Percentiles rank a stretch among this genome's conserved stretches.
These are phyloP conservation scores for Drosophila sucinea DNA, from an alignment of 1,140 invertebrate genomes.

Conservation along the genomic window DNA sequence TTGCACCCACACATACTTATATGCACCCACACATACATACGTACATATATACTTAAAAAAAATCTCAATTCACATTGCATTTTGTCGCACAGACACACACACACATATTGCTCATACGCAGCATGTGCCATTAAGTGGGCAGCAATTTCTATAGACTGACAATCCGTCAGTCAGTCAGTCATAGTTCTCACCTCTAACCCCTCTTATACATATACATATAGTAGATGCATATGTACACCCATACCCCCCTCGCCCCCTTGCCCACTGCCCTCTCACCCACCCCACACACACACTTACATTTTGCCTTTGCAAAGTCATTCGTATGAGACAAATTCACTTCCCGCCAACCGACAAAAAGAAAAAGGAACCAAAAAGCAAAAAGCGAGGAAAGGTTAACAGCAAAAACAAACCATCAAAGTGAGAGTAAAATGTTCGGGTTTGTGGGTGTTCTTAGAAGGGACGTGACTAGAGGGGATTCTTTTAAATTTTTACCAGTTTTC, in stretches of 20 bases:
- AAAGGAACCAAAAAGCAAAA: slow-evolving; percentile 28
- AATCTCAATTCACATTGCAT: slow-evolving; percentile 46
- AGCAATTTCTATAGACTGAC: slow-evolving; percentile 43
- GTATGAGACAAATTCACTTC: slow-evolving; percentile 63
- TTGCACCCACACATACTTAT: slow-evolving; percentile 8
- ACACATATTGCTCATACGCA: slow-evolving; percentile 65
- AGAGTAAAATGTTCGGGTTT: slow-evolving; percentile 37
- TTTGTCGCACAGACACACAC: slow-evolving; percentile 37
- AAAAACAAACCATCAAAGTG: slow-evolving; percentile 42
- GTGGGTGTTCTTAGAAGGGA: background rate
- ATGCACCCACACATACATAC: slow-evolving; percentile 1
- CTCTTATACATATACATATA: slow-evolving; percentile 1
- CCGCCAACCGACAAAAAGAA: slow-evolving; percentile 52
- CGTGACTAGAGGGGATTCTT: background rate
- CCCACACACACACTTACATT: slow-evolving; percentile 9
- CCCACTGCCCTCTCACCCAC: background rate
- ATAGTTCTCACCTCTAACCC: slow-evolving; percentile 21
- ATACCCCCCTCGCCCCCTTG: too few relatives aligned
- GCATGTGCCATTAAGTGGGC: slow-evolving; percentile 69
- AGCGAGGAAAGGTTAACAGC: slow-evolving; percentile 43
- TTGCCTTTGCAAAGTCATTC: slow-evolving; percentile 42
- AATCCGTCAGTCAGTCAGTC: slow-evolving; percentile 19
- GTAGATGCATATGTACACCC: background rate
- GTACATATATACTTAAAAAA: slow-evolving; percentile 14
- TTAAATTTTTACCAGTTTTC: slow-evolving; percentile 47